A percentile compares a stretch with the other conserved stretches of the same genome.
Evolutionary conservation across 53 echinoderm and acorn worm species (phyloP).

Genomic region (Henricia sp.): DNA sequence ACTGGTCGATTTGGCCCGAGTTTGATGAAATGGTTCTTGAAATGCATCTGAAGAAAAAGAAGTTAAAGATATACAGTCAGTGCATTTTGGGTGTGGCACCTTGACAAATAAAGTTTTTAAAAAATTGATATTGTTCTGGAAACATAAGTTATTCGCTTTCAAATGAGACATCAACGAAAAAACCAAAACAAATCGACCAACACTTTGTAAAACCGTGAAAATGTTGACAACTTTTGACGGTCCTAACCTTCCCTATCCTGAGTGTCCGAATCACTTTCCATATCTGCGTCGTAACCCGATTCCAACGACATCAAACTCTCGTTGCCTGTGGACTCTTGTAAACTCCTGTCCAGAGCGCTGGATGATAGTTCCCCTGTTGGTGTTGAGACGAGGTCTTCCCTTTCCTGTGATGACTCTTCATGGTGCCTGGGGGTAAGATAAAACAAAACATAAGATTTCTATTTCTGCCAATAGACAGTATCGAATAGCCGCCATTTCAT

Average conservation of each 20-base stretch:
- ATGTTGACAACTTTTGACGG: background rate
- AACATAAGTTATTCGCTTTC: too few species aligned
- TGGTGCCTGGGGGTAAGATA: slow-evolving; percentile 13
- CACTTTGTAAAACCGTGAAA: background rate
- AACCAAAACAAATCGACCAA: background rate
- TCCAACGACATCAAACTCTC: slow-evolving; percentile 59
- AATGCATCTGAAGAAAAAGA: slow-evolving; percentile 9
- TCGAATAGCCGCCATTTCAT: background rate
- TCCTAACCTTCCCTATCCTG: background rate
- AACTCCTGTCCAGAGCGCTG: slow-evolving; percentile 30
- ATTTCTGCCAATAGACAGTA: background rate
- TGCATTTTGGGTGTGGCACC: background rate
- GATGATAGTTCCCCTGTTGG: slow-evolving; percentile 75
- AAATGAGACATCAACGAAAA: too few species aligned
- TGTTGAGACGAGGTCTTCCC: slow-evolving; percentile 77
- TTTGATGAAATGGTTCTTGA: background rate
- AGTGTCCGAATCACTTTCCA: slow-evolving; percentile 64
- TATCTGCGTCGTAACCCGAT: slow-evolving; percentile 67
- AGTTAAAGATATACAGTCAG: background rate
- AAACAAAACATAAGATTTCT: background rate
- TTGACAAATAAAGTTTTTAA: background rate
- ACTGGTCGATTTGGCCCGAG: slow-evolving; percentile 2
- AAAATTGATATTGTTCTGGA: too few species aligned
- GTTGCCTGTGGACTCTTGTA: slow-evolving; percentile 32
- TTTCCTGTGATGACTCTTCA: slow-evolving; percentile 38